Conservation (phyloP, 2,797 vertebrate species). For the Rhinatrema bivittatum region DNA sequence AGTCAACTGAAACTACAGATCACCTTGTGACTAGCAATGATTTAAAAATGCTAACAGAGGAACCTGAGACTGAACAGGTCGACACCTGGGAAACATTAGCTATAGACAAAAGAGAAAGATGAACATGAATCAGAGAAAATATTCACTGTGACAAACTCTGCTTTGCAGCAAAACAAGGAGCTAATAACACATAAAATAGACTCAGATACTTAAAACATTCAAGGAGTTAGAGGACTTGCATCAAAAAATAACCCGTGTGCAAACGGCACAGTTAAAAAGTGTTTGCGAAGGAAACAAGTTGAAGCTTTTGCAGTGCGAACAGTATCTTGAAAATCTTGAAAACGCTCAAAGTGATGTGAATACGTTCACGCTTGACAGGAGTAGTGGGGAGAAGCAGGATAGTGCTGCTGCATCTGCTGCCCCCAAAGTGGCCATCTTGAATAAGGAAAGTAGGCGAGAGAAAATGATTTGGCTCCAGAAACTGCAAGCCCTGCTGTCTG, state of each 20-base stretch:
- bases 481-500: slow-evolving; percentile 49
- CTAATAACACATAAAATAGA: neutral
- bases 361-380: slow-evolving; percentile 17
- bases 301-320: slow-evolving; percentile 55
- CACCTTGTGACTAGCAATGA: neutral
- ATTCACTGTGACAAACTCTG: neutral
- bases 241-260: slow-evolving; percentile 24
- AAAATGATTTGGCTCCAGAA: slow-evolving; percentile 47
- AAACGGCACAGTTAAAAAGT: slow-evolving; percentile 27
- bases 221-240: slow-evolving; percentile 39
- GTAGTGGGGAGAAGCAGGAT: slow-evolving; percentile 4
- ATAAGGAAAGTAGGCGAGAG: slow-evolving; percentile 9
- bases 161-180: neutral
- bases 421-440: too few species aligned
- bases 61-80: neutral
- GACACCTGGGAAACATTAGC: neutral
- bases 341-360: neutral
- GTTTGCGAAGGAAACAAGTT: slow-evolving; percentile 43
- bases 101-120: neutral
- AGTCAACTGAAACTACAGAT: neutral
- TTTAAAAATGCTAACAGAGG: neutral
- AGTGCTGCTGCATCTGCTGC: slow-evolving; percentile 5
- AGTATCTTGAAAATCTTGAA: slow-evolving; percentile 28
- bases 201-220: neutral
- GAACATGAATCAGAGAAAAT: neutral